These are phyloP conservation scores for Cryptocephalus moraei DNA, from an alignment of 2,888 invertebrate species.

Conservation along the genomic window DNA sequence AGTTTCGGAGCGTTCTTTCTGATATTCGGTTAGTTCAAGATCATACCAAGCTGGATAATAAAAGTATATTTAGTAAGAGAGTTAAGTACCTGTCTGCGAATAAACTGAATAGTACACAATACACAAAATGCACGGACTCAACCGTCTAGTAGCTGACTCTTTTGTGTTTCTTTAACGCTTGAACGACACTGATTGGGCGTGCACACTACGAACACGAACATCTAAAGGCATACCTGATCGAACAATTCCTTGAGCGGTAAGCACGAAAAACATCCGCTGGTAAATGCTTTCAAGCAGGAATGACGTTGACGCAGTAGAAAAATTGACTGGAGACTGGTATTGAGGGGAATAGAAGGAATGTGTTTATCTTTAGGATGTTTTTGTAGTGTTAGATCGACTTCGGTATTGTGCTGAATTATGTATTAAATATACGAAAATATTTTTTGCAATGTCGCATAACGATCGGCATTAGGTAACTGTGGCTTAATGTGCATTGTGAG, in stretches of 20 bases:
- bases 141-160: background rate
- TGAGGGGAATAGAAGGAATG: constrained; percentile 8
- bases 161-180: too few relatives aligned
- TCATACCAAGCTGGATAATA: constrained; percentile 77
- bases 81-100: constrained; percentile 6
- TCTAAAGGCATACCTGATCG: constrained; percentile 22
- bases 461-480: constrained; percentile 14
- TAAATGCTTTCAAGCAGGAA: constrained; percentile 24
- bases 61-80: background rate
- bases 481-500: constrained; percentile 31
- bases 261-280: constrained; percentile 24
- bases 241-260: constrained; percentile 19
- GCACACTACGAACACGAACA: too few relatives aligned
- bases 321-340: background rate
- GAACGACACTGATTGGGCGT: too few relatives aligned
- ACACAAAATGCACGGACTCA: constrained; percentile 20
- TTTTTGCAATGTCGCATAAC: too few relatives aligned
- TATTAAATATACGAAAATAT: too few relatives aligned
- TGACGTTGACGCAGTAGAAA: background rate
- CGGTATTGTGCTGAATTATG: constrained; percentile 17
- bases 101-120: constrained; percentile 11
- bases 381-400: constrained; percentile 24
- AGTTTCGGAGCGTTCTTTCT: constrained; percentile 68
- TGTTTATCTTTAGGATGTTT: constrained; percentile 2
- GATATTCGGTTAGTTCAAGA: constrained; percentile 73